Evolutionary conservation across 2,797 vertebrate species (phyloP).

Genomic region (Cheirogaleus major): DNA sequence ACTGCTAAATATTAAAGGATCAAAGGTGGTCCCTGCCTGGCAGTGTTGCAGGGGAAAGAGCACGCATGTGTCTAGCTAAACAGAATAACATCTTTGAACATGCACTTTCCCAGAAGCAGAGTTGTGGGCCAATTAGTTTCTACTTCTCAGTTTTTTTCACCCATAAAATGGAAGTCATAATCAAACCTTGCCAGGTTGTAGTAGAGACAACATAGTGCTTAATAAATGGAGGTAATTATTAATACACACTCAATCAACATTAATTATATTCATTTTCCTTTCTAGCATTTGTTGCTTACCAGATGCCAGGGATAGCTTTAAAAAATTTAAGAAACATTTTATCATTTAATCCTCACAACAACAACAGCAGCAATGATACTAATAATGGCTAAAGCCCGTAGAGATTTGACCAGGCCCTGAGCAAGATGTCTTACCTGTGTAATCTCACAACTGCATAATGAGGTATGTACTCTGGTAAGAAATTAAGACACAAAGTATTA

Average conservation of each 20-base stretch:
- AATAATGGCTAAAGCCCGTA: rapidly evolving
- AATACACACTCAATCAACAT: not conserved
- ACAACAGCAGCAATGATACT: not conserved
- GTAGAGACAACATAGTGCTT: not conserved
- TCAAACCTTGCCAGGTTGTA: not conserved
- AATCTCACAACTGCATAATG: not conserved
- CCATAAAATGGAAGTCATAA: not conserved
- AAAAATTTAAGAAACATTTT: not conserved
- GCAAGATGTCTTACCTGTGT: not conserved
- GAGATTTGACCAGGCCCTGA: not conserved
- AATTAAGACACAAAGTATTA: not conserved
- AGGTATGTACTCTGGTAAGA: not conserved
- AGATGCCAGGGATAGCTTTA: not conserved
- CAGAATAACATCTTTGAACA: not conserved
- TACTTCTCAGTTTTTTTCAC: not conserved
- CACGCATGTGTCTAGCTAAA: not conserved
- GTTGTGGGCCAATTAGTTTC: not conserved
- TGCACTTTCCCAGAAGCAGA: rapidly evolving
- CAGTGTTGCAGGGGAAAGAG: not conserved
- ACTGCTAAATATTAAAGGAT: not conserved
- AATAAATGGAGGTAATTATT: not conserved
- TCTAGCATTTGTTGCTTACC: not conserved
- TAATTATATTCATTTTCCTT: not conserved
- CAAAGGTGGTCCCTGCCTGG: not conserved
- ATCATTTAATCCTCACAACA: not conserved